Percentiles rank a stretch among this genome's conserved stretches.
Conservation (phyloP, 2,113 vertebrate genomes). For the Microtus oregoni region DNA sequence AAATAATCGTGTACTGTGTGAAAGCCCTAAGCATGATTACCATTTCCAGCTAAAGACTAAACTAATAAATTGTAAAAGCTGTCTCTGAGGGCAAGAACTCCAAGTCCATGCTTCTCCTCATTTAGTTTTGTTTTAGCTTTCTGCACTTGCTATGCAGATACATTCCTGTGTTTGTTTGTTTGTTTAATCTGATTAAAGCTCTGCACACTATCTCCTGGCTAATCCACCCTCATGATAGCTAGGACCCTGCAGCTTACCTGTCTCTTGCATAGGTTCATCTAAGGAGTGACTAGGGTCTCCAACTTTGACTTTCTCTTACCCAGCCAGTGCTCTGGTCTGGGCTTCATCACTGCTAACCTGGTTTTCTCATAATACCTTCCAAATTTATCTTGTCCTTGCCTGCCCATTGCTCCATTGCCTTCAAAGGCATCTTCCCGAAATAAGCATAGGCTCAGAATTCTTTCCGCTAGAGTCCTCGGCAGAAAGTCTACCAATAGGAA, state of each 20-base stretch:
- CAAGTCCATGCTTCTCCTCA: neutral
- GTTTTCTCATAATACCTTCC: neutral
- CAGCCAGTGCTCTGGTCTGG: neutral
- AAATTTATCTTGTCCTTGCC: neutral
- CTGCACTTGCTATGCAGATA: neutral
- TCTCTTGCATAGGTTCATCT: neutral
- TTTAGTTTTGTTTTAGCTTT: neutral
- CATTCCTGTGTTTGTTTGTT: neutral
- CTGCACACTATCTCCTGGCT: neutral
- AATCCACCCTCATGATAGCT: neutral
- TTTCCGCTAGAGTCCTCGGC: neutral
- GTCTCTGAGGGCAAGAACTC: neutral
- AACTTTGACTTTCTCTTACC: neutral
- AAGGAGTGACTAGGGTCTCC: neutral
- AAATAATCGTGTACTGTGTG: neutral
- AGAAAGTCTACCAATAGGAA: neutral
- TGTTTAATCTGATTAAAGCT: slow-evolving; percentile 10
- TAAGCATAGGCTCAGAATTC: neutral
- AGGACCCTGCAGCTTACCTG: neutral
- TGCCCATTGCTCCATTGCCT: neutral
- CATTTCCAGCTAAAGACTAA: slow-evolving; percentile 18
- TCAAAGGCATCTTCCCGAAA: slow-evolving; percentile 41
- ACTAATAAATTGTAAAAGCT: neutral
- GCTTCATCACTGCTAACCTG: neutral
- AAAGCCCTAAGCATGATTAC: neutral